Conservation (phyloP, 1,140 invertebrate species). For the Drosophila burlai region DNA sequence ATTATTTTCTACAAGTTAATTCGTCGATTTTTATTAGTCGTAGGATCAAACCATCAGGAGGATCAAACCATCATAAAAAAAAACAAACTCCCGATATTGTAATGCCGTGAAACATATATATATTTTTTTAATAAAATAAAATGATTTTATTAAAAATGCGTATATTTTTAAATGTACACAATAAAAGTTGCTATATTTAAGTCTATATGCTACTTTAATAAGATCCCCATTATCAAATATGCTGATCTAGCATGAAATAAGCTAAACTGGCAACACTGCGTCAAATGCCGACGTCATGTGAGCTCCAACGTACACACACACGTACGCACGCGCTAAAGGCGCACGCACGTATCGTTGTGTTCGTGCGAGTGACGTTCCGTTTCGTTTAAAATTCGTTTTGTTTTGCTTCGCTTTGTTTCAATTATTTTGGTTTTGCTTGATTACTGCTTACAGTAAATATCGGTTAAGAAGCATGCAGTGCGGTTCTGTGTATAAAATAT, state of each 20-base stretch:
- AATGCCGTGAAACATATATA: no score
- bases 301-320: slow-evolving; percentile 22
- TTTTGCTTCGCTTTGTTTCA: slow-evolving; percentile 18
- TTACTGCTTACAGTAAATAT: slow-evolving; percentile 25
- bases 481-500: neutral
- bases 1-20: no score
- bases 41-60: no score
- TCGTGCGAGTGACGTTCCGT: slow-evolving; percentile 30
- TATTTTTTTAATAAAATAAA: neutral
- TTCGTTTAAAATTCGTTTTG: slow-evolving; percentile 29
- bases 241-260: neutral
- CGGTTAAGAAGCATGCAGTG: neutral
- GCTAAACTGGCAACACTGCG: neutral
- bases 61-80: no score
- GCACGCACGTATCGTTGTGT: slow-evolving; percentile 31
- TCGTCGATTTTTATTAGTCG: no score
- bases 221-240: neutral
- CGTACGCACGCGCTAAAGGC: slow-evolving; percentile 27
- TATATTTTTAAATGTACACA: no score
- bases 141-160: neutral
- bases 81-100: no score
- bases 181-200: no score
- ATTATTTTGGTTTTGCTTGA: slow-evolving; percentile 26
- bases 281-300: slow-evolving; percentile 41
- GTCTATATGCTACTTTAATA: neutral